phyloP scores from a whole-genome alignment of 2,888 invertebrate genomes.

The Hyppa rectilinea region DNA sequence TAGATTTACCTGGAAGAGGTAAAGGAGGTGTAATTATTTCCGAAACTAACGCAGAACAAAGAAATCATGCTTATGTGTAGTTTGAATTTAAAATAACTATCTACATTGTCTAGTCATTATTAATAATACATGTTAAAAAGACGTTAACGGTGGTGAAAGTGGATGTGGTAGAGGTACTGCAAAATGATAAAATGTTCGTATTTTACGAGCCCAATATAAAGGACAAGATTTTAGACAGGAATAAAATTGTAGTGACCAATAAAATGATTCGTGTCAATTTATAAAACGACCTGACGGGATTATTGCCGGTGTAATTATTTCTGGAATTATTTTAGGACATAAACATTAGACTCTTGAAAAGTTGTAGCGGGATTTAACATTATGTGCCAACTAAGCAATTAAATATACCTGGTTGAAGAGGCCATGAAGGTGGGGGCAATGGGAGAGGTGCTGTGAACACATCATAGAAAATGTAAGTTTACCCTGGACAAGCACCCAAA shows the following conservation, averaged over 20 bases:
- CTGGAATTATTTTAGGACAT: not conserved
- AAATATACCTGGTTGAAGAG: not conserved
- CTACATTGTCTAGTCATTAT: not conserved
- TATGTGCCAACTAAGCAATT: not conserved
- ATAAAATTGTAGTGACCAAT: not conserved
- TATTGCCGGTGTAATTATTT: not conserved
- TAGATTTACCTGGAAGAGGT: too few species aligned
- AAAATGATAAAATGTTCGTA: not conserved
- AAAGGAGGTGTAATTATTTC: not conserved
- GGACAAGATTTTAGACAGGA: not conserved
- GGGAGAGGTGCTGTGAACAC: not conserved
- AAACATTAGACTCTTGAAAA: not conserved
- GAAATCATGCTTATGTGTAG: not conserved
- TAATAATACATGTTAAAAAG: too few species aligned
- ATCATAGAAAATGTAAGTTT: not conserved
- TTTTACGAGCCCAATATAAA: not conserved
- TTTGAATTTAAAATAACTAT: not conserved
- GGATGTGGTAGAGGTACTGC: not conserved
- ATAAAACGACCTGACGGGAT: conserved; percentile 15
- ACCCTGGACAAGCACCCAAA: not conserved
- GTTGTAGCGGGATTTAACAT: not conserved
- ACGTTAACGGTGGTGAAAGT: too few species aligned
- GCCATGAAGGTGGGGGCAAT: not conserved
- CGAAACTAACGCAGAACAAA: not conserved
- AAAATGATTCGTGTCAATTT: too few species aligned